These are phyloP conservation scores for Corythornis leucogaster DNA, from an alignment of 2,797 vertebrate species.

Conservation along the genomic window DNA sequence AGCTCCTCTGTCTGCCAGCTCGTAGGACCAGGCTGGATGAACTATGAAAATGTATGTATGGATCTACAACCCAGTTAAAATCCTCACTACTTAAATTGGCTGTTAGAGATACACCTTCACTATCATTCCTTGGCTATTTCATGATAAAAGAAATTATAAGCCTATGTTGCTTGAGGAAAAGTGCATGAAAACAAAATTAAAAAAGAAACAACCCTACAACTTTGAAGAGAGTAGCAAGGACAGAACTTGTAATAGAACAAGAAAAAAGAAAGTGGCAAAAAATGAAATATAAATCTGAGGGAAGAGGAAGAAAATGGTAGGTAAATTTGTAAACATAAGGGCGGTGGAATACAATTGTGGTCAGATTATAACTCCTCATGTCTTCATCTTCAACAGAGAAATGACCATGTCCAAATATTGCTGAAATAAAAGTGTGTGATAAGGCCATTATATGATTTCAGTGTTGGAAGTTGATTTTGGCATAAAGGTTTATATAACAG, in stretches of 20 bases:
- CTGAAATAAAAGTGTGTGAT: background rate
- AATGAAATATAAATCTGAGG: background rate
- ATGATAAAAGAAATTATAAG: background rate
- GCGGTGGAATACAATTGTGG: background rate
- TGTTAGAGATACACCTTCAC: background rate
- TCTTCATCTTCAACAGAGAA: background rate
- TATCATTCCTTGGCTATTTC: background rate
- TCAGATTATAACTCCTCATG: rapidly evolving
- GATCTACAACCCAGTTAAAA: background rate
- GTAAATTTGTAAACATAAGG: background rate
- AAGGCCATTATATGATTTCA: background rate
- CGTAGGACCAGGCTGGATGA: background rate
- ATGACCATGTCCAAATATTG: background rate
- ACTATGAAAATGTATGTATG: background rate
- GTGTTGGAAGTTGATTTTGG: background rate
- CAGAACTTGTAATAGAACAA: background rate
- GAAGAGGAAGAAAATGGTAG: background rate
- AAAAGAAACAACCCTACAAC: background rate
- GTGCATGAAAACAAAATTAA: background rate
- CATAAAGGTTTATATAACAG: background rate
- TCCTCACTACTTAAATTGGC: background rate
- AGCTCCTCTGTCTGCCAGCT: background rate
- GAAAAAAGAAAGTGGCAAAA: background rate
- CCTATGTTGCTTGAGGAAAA: background rate
- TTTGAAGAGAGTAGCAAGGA: background rate